Evolutionary conservation across 2,113 vertebrate genomes (phyloP), one percentile per base, ranked within the genome.

Genomic region (Cacatua alba): DNA sequence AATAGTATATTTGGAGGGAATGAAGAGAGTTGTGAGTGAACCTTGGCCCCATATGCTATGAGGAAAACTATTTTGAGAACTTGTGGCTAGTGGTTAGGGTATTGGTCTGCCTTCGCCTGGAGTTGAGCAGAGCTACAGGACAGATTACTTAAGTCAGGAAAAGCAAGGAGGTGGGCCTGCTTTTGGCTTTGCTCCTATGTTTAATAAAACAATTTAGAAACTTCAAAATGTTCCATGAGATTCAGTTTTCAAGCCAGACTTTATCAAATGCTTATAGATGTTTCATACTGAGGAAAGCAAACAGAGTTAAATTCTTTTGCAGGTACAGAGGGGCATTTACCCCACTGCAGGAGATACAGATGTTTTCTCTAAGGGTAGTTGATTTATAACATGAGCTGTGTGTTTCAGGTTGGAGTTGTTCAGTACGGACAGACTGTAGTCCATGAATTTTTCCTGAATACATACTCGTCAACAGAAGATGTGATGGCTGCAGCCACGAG

Each of bases 391-490:
- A 52, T n/a, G 24, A 68, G 10, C 24, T 82, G 1, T 79, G 13
- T 90, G 18, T 98, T 98, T 94, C 96, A 99, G 99, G 99, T 99
- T 95, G 99, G 99, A 84, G 98, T 99, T 52, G 99, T 99, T 95
- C 99, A 99, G 11, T 99, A 99, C 4, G 99, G 99, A 41, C 97
- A 98, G 95, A 97, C 97, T 4, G 99, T 99, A 43, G 98, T 98
- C 35, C 99, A 99, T 93, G 98, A 98, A 11, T 99, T 99, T 97
- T 99, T 98, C 91, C 98, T 99, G 95, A 99, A 98, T 87, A 98
- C 99, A 49, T 99, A 99, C 82, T 97, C 97, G 5, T 99, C 98
- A 33, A 99, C 97, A 2, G 52, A 95, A 14, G 98, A 98, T 14
- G 98, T 99, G 52, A 96, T 98, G 70, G 12, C 72, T 7, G 98